Evolutionary conservation across 2,797 vertebrate genomes (phyloP).

Genomic region (Hyperoplus lanceolatus): DNA sequence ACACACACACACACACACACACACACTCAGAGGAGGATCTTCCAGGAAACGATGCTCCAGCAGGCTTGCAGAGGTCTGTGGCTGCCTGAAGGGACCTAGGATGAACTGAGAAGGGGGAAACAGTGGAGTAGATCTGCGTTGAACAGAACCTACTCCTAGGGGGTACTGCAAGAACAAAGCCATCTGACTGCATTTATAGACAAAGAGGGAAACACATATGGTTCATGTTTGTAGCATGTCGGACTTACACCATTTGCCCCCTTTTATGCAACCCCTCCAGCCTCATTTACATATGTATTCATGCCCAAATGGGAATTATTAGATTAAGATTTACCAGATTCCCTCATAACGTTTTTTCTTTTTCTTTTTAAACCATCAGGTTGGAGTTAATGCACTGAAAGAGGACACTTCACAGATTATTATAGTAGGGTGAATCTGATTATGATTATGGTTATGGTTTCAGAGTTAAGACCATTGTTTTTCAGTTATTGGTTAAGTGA

Average conservation of each 20-base stretch:
- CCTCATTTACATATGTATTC: conserved; percentile 81
- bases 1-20: no score
- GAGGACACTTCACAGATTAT: conserved; percentile 63
- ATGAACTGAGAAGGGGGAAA: conserved; percentile 48
- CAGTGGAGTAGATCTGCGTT: conserved; percentile 48
- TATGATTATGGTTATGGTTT: conserved; percentile 65
- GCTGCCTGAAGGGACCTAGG: conserved; percentile 68
- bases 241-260: conserved; percentile 72
- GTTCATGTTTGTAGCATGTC: conserved; percentile 82
- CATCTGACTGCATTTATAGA: conserved; percentile 83
- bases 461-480: conserved; percentile 66
- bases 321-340: conserved; percentile 77
- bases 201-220: conserved; percentile 80
- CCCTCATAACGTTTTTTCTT: conserved; percentile 42
- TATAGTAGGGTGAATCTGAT: conserved; percentile 63
- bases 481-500: conserved; percentile 66
- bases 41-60: conserved; percentile 73
- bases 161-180: conserved; percentile 74
- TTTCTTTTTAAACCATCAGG: conserved; percentile 56
- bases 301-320: conserved; percentile 73
- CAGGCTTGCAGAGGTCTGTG: conserved; percentile 65
- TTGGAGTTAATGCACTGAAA: conserved; percentile 65
- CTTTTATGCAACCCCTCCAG: conserved; percentile 56
- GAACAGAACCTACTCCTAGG: conserved; percentile 69
- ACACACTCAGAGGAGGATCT: conserved; percentile 70